Evolutionary conservation across 2,113 vertebrate species (phyloP).

Genomic region (Bothrops jararaca): DNA sequence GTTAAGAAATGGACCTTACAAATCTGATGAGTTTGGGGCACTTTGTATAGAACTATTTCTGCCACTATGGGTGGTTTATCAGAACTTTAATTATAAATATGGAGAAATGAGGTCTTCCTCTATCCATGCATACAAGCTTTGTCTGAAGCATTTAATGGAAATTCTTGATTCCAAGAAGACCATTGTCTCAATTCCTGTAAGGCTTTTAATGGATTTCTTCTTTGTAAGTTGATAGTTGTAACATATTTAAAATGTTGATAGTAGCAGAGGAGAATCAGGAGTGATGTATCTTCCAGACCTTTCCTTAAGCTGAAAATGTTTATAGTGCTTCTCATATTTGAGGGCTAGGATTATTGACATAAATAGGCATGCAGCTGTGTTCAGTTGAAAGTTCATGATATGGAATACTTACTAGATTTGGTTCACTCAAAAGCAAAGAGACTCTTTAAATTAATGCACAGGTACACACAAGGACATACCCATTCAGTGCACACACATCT

Average conservation of each 20-base stretch:
- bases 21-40: not conserved
- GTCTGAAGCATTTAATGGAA: not conserved
- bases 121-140: not conserved
- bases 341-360: not conserved
- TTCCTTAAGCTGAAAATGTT: not conserved
- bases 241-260: conserved; percentile 49
- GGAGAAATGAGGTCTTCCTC: not conserved
- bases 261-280: conserved; percentile 36
- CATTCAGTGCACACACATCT: not conserved
- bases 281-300: conserved; percentile 29
- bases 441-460: not conserved
- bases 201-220: conserved; percentile 22
- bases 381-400: not conserved
- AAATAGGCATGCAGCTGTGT: not conserved
- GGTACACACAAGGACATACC: not conserved
- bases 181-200: conserved; percentile 17
- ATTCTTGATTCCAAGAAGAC: conserved; percentile 20
- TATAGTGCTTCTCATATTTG: conserved; percentile 1
- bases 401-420: not conserved
- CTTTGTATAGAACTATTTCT: not conserved
- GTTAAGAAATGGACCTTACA: not conserved
- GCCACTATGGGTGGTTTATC: not conserved
- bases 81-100: not conserved
- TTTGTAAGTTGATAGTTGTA: conserved; percentile 29
- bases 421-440: not conserved